Percentiles rank a stretch among this genome's conserved stretches.
Conservation (phyloP, 2,797 vertebrate species). For the Neopelma chrysocephalum region DNA sequence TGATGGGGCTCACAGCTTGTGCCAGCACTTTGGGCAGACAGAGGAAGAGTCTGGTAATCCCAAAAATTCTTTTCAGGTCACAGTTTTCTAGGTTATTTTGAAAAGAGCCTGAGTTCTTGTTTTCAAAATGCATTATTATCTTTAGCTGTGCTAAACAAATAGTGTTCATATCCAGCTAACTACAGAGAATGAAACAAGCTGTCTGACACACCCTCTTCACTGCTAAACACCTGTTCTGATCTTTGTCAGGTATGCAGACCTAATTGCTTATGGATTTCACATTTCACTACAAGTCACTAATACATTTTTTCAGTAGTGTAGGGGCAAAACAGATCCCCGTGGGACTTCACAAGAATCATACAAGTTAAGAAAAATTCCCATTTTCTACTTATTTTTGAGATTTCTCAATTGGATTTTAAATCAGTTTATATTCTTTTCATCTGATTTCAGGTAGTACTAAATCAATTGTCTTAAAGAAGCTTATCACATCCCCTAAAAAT, state of each 20-base stretch:
- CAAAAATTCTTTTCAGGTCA: constrained; percentile 38
- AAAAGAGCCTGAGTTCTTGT: background rate
- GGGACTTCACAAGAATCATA: background rate
- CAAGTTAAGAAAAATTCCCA: background rate
- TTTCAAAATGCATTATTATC: background rate
- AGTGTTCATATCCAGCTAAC: background rate
- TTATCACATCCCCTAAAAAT: background rate
- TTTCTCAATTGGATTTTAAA: background rate
- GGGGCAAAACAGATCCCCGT: background rate
- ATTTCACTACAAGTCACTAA: background rate
- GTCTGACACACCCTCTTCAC: background rate
- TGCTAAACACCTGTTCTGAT: background rate
- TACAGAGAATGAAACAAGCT: background rate
- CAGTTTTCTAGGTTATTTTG: background rate
- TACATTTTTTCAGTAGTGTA: background rate
- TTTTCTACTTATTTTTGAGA: background rate
- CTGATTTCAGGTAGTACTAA: background rate
- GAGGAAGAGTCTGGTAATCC: constrained; percentile 44
- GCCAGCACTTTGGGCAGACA: constrained; percentile 27
- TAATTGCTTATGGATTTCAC: background rate
- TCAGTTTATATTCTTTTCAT: background rate
- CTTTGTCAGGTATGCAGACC: background rate
- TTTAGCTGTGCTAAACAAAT: background rate
- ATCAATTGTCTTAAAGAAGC: background rate
- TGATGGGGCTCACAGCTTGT: background rate